Evolutionary conservation across 2,888 invertebrate species (phyloP).

Genomic region (Erebia epiphron): DNA sequence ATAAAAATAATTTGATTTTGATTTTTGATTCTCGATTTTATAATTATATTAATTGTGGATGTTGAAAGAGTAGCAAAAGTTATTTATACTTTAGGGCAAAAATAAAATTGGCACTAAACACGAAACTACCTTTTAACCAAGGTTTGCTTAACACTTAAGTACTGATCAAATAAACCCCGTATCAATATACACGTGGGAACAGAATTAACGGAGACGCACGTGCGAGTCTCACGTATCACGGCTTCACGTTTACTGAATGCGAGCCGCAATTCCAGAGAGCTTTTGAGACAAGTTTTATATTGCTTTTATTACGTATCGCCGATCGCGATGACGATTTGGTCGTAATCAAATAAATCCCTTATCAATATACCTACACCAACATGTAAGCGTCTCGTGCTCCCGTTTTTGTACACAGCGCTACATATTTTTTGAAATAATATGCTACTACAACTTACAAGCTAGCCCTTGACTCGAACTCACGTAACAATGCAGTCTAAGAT

Average conservation of each 20-base stretch:
- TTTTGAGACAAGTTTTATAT: slow-evolving; percentile 26
- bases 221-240: slow-evolving; percentile 28
- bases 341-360: background rate
- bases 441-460: no score
- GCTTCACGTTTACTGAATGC: slow-evolving; percentile 30
- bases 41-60: no score
- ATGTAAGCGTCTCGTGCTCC: no score
- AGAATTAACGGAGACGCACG: slow-evolving; percentile 17
- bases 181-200: slow-evolving; percentile 25
- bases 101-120: background rate
- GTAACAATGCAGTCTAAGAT: no score
- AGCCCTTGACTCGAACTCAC: no score
- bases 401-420: no score
- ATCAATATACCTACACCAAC: background rate
- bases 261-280: slow-evolving; percentile 18
- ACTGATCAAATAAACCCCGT: background rate
- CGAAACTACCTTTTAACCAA: background rate
- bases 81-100: background rate
- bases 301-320: slow-evolving; percentile 26
- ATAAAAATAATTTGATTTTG: no score
- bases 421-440: no score
- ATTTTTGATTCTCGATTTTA: no score
- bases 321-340: background rate
- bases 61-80: background rate
- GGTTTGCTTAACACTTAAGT: background rate